Percentiles rank a stretch among this genome's conserved stretches.
Evolutionary conservation across 2,888 invertebrate genomes (phyloP).

Genomic region (Pollenia amentaria): DNA sequence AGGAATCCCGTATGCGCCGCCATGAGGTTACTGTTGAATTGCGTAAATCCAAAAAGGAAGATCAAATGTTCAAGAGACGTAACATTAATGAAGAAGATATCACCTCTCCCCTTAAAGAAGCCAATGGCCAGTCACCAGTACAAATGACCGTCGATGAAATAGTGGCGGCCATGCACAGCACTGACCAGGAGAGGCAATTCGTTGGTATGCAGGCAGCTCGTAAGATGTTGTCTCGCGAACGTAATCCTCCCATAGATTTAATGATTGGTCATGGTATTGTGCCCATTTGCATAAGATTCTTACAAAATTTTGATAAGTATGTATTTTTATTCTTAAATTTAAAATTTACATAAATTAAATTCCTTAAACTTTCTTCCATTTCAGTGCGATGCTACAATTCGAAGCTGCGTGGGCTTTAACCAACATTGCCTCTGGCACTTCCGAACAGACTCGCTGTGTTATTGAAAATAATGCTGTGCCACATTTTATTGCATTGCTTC

Average conservation of each 20-base stretch:
- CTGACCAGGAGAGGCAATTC: slow-evolving; percentile 88
- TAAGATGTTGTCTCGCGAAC: slow-evolving; percentile 94
- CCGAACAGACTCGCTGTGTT: slow-evolving; percentile 95
- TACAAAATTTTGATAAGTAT: slow-evolving; percentile 90
- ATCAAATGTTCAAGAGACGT: slow-evolving; percentile 95
- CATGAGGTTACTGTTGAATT: slow-evolving; percentile 95
- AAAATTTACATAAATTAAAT: too few relatives aligned
- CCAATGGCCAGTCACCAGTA: slow-evolving; percentile 84
- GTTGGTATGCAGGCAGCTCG: slow-evolving; percentile 92
- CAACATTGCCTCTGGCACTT: slow-evolving; percentile 97
- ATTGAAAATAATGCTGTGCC: slow-evolving; percentile 94
- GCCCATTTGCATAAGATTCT: slow-evolving; percentile 91
- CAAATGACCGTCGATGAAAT: slow-evolving; percentile 90
- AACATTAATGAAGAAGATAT: slow-evolving; percentile 88
- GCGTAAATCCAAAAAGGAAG: slow-evolving; percentile 96
- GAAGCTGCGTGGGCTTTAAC: slow-evolving; percentile 99
- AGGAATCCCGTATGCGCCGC: slow-evolving; percentile 91
- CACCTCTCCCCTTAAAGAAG: slow-evolving; percentile 85
- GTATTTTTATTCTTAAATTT: slow-evolving; percentile 74
- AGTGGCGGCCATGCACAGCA: slow-evolving; percentile 88
- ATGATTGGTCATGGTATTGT: slow-evolving; percentile 94
- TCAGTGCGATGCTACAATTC: slow-evolving; percentile 92
- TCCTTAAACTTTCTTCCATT: not conserved
- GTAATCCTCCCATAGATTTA: slow-evolving; percentile 95
- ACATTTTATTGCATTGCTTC: slow-evolving; percentile 90